Conservation (phyloP, 2,888 invertebrate genomes). For the Euplagia quadripunctaria region DNA sequence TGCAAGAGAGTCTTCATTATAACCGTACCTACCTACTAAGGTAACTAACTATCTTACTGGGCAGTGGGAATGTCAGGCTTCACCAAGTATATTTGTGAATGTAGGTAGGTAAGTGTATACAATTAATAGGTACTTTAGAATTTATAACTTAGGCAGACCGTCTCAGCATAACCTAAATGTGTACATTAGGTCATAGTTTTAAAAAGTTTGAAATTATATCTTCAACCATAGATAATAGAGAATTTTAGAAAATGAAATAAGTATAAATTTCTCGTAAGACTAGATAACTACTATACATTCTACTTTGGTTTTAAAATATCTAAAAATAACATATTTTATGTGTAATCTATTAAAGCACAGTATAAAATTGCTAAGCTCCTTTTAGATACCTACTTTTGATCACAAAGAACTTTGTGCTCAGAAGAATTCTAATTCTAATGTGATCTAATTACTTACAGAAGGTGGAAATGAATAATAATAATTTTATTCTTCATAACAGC, state of each 20-base stretch:
- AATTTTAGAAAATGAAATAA: constrained; percentile 11
- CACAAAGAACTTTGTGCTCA: constrained; percentile 4
- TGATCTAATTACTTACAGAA: background rate
- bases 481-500: background rate
- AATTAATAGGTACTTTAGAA: background rate
- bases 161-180: background rate
- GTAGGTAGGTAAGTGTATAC: background rate
- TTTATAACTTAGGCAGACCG: background rate
- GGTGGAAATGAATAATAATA: background rate
- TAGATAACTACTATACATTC: constrained; percentile 58
- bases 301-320: constrained; percentile 66
- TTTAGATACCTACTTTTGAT: background rate
- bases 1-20: background rate
- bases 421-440: constrained; percentile 4
- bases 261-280: constrained; percentile 39
- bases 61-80: background rate
- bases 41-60: constrained; percentile 1
- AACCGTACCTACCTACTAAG: background rate
- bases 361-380: constrained; percentile 30
- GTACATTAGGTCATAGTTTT: background rate
- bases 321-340: constrained; percentile 35
- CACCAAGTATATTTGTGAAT: background rate
- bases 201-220: constrained; percentile 10
- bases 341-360: constrained; percentile 35
- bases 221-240: background rate